Base-by-base conservation (phyloP, 2,113 vertebrate genomes). In the Numida meleagris region DNA sequence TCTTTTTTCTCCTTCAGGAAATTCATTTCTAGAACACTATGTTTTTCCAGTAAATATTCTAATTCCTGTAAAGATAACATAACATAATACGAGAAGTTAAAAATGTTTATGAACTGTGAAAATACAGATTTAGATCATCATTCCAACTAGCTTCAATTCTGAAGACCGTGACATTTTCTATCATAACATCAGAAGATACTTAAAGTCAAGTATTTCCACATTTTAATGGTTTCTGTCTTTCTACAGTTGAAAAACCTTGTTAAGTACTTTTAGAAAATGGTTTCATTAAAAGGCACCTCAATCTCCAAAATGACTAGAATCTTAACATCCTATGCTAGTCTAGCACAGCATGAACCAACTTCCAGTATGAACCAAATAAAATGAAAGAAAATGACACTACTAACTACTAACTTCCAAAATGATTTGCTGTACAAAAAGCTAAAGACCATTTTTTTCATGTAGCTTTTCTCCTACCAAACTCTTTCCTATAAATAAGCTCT, bases 1-100 rank as follows among this genome's bases (percentile, higher is more conserved):
- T 96, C 96, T 16, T 96, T 96, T 80, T 96, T 98, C 70, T 97
- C 96, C 67, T 97, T 97, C 92, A 98, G 84, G n/a, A 98, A 98
- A 82, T 93, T 90, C 65, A 95, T 96, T 95, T 98, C 97, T 75
- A 97, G 78, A 45, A 94, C n/a, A 73, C 80, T 95, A 24, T 98
- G 96, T 62, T 98, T 98, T 92, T 97, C 97, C 94, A 98, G 85
- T 71, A 98, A 89, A 38, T 75, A 81, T 63, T 98, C 97, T 42
- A 98, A 94, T 67, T 98, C 98, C 98, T 98, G 40, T 38, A 25
- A 91, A 71, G 61, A 79, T 57, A 23, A 43, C 15, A 71, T 82
- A 90, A 89, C 6, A 58, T 81, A 72, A 51, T 12, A 67, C 0
- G 0, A 4, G 9, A 66, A 88, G 31, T 72, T 46, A 80, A 19